phyloP scores from a whole-genome alignment of 1,140 invertebrate species.

The Agraylea sexmaculata region DNA sequence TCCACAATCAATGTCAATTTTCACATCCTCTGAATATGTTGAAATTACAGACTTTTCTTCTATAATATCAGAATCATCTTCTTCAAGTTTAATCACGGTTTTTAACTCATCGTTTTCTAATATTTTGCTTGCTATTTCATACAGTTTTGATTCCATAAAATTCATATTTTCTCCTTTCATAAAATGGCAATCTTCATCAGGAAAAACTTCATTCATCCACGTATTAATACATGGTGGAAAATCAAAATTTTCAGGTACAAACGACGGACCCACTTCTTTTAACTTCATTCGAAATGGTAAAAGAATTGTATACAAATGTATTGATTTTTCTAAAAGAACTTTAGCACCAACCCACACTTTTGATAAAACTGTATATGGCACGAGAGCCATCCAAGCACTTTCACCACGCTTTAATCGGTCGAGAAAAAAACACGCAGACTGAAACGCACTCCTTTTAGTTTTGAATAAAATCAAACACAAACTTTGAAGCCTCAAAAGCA shows the following conservation, averaged over 20 bases:
- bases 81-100: background rate
- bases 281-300: slow-evolving; percentile 32
- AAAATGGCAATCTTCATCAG: slow-evolving; percentile 28
- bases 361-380: slow-evolving; percentile 42
- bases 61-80: background rate
- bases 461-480: slow-evolving; percentile 44
- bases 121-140: background rate
- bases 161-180: slow-evolving; percentile 25
- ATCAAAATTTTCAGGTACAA: slow-evolving; percentile 36
- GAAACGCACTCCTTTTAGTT: slow-evolving; percentile 34
- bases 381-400: slow-evolving; percentile 40
- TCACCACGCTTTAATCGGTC: slow-evolving; percentile 42
- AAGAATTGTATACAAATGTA: slow-evolving; percentile 41
- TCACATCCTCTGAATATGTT: slow-evolving; percentile 1
- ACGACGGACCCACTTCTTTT: slow-evolving; percentile 34
- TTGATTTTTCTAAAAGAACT: slow-evolving; percentile 36
- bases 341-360: slow-evolving; percentile 45
- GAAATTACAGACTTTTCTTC: background rate
- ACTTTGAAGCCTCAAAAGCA: slow-evolving; percentile 41
- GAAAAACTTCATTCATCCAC: slow-evolving; percentile 40
- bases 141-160: slow-evolving; percentile 9
- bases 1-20: background rate
- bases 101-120: no score
- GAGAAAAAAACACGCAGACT: slow-evolving; percentile 39
- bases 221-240: slow-evolving; percentile 36